These are phyloP conservation scores for Scophthalmus maximus DNA, from an alignment of 2,113 vertebrate genomes.

Conservation along the genomic window DNA sequence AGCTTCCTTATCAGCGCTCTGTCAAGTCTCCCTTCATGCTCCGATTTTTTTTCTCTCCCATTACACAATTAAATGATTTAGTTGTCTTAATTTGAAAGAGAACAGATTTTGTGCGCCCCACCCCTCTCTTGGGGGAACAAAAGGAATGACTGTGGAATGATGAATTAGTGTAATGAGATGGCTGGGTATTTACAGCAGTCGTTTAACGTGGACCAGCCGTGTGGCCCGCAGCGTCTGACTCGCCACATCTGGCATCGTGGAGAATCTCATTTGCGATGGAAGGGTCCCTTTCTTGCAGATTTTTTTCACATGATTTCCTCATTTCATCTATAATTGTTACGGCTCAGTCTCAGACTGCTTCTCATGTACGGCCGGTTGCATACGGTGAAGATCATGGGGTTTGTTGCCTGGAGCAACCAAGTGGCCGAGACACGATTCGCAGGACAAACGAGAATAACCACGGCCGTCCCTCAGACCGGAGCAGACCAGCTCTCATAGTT, in stretches of 20 bases:
- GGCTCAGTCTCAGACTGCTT: constrained; percentile 15
- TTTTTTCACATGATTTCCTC: constrained; percentile 27
- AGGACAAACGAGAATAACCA: constrained; percentile 35
- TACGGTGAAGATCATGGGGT: constrained; percentile 12
- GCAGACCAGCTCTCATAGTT: not conserved
- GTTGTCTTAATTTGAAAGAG: constrained; percentile 68
- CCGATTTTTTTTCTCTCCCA: constrained; percentile 42
- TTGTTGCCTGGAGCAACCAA: constrained; percentile 13
- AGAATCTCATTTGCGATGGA: constrained; percentile 34
- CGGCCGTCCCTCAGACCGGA: constrained; percentile 10
- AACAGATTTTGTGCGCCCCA: constrained; percentile 38
- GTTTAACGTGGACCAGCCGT: constrained; percentile 32
- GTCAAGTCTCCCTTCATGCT: constrained; percentile 47
- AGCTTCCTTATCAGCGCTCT: constrained; percentile 58
- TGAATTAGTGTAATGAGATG: constrained; percentile 61
- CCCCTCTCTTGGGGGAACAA: constrained; percentile 24
- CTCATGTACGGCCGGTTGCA: not conserved
- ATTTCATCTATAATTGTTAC: constrained; percentile 23
- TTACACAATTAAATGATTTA: constrained; percentile 69
- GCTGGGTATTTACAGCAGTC: constrained; percentile 41
- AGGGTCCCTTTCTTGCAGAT: not conserved
- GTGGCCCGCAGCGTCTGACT: constrained; percentile 27
- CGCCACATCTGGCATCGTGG: constrained; percentile 41
- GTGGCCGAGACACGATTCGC: constrained; percentile 14
- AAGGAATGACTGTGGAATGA: constrained; percentile 34